These are phyloP conservation scores for Erannis defoliaria DNA, from an alignment of 2,888 invertebrate species.

Conservation along the genomic window DNA sequence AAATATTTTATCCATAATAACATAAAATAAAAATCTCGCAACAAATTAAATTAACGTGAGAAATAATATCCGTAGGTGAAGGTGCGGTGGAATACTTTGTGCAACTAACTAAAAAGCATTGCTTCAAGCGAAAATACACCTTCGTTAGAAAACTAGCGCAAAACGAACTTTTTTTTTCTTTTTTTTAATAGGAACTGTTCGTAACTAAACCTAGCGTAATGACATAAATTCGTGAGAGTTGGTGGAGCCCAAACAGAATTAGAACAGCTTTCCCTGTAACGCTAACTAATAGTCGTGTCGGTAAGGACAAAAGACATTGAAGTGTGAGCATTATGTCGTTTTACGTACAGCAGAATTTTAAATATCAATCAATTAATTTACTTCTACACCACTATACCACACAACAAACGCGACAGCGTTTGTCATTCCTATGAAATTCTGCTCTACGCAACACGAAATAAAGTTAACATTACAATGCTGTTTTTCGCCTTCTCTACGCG, in stretches of 20 bases:
- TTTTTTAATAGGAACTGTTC: conserved; percentile 72
- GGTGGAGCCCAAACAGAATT: background rate
- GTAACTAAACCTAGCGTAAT: conserved; percentile 61
- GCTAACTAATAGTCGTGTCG: background rate
- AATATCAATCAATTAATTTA: background rate
- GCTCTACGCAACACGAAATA: background rate
- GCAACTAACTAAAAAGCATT: conserved; percentile 49
- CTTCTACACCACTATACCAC: background rate
- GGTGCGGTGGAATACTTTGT: conserved; percentile 46
- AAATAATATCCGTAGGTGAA: conserved; percentile 31
- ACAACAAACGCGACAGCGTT: too few relatives aligned
- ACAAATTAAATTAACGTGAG: conserved; percentile 41
- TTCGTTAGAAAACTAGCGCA: conserved; percentile 45
- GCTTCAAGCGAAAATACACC: conserved; percentile 56
- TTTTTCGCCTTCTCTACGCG: background rate
- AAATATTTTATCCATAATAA: conserved; percentile 41
- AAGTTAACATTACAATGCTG: background rate
- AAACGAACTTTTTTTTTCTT: conserved; percentile 55
- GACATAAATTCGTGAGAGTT: conserved; percentile 68
- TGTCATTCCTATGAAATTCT: background rate
- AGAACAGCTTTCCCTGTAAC: background rate
- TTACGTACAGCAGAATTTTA: background rate
- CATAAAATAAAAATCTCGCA: conserved; percentile 43
- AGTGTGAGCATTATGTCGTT: background rate
- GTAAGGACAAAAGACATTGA: background rate